Evolutionary conservation across 2,113 vertebrate species (phyloP), one percentile per base, ranked within the genome.

Genomic region (Neodon shergylaensis): DNA sequence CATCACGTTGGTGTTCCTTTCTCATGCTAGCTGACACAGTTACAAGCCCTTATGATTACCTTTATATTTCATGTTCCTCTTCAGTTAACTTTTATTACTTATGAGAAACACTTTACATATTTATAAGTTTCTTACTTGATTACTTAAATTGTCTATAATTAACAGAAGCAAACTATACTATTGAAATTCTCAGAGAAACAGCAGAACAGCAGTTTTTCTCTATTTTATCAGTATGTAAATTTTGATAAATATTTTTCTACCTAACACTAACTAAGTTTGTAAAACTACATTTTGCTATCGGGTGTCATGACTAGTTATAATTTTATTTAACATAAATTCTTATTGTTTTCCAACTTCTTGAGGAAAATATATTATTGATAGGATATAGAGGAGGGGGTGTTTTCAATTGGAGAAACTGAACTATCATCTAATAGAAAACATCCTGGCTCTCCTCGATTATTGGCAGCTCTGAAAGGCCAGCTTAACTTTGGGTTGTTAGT

Each of bases 171-270:
- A 89, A 73, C 78, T 66, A 61, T 7, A 73, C 3, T 95, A 79
- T 96, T 97, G 76, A 92, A 93, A 94, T 96, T 94, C 47, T 94
- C 47, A 90, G 19, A 65, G 79, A 47, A 94, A 82, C 1, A 92
- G 9, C 22, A 72, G 66, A 77, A 47, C 8, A 85, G 22, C 7
- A 94, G 24, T 44, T 78, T 95, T 95, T 88, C 95, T 89, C 65
- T 94, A 3, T 84, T 95, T 77, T 78, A 86, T 79, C 19, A 39
- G 17, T 63, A 79, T 66, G 16, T 94, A 33, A 88, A 89, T 92
- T 97, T 97, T 87, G 49, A 94, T 68, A 44, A 17, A 2, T 72
- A 70, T 54, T 66, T 88, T 96, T 82, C n/a, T 91, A 36, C 94
- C 58, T 92, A 91, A 95, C 7, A 92, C 4, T 95, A 77, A 3